A percentile compares a stretch with the other conserved stretches of the same genome.
These are phyloP conservation scores for Buphagus erythrorhynchus DNA, from an alignment of 2,797 vertebrate genomes.

Conservation along the genomic window DNA sequence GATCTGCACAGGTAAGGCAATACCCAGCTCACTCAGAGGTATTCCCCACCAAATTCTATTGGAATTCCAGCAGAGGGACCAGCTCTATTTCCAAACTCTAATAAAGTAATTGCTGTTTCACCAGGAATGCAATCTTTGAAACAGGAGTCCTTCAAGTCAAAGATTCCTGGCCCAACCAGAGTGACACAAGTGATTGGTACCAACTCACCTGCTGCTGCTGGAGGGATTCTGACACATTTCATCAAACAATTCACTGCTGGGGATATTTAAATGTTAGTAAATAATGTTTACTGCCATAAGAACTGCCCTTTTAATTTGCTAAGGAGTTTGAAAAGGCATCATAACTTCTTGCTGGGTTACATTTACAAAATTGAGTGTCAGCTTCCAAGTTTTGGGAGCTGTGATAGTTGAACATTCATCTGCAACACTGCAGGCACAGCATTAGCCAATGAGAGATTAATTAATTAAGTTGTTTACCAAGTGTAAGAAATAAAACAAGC, in stretches of 20 bases:
- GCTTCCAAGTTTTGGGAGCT: neutral
- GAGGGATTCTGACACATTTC: neutral
- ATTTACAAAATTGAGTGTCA: conserved; percentile 27
- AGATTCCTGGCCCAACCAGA: neutral
- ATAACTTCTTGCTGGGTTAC: neutral
- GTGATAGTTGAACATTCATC: neutral
- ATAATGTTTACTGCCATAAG: neutral
- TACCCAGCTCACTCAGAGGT: neutral
- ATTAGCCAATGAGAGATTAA: neutral
- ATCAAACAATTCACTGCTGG: neutral
- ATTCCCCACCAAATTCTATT: neutral
- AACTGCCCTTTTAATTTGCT: neutral
- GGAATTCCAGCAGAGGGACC: neutral
- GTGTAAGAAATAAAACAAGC: conserved; percentile 20
- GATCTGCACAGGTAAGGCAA: neutral
- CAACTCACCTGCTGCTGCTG: fast-evolving
- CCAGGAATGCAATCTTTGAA: neutral
- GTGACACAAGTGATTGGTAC: too few relatives aligned
- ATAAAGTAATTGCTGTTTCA: neutral
- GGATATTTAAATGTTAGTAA: neutral
- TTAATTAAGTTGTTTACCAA: conserved; percentile 31
- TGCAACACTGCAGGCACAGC: neutral
- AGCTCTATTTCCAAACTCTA: neutral
- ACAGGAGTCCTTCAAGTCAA: neutral
- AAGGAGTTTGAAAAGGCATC: neutral